A percentile compares a stretch with the other conserved stretches of the same genome.
phyloP scores from a whole-genome alignment of 2,113 vertebrate genomes.

The Thalassarche chlororhynchos region DNA sequence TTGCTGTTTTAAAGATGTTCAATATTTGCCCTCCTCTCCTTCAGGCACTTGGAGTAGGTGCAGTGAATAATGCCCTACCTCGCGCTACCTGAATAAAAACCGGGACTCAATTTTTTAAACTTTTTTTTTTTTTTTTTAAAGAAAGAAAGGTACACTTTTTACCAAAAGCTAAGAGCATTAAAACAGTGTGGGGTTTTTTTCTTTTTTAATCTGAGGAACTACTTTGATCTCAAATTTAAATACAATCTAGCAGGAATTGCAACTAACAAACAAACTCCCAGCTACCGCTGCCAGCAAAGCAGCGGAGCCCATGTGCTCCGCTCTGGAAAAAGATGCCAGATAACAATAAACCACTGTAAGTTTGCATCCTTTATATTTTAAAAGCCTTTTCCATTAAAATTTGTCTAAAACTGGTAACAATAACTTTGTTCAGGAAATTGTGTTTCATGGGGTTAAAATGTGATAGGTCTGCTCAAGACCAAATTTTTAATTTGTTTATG shows the following conservation, averaged over 20 bases:
- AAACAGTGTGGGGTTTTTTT: neutral
- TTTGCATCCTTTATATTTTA: neutral
- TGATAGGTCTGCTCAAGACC: neutral
- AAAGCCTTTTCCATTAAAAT: neutral
- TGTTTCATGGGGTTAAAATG: neutral
- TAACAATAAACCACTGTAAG: neutral
- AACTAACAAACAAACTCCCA: neutral
- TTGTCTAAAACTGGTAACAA: neutral
- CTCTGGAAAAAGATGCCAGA: neutral
- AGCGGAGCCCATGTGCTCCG: neutral
- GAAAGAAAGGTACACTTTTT: neutral
- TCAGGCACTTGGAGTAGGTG: neutral
- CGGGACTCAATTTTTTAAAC: neutral
- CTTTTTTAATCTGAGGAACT: neutral
- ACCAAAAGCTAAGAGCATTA: neutral
- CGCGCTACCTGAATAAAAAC: neutral
- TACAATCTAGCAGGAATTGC: neutral
- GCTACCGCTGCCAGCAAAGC: neutral
- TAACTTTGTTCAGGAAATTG: neutral
- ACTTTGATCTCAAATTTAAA: neutral
- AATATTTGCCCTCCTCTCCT: neutral
- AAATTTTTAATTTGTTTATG: neutral
- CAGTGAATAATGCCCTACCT: neutral
- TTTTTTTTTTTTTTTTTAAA: neutral
- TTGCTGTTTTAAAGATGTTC: neutral